phyloP scores from a whole-genome alignment of 2,888 invertebrate genomes.

The Epiblema foenella region DNA sequence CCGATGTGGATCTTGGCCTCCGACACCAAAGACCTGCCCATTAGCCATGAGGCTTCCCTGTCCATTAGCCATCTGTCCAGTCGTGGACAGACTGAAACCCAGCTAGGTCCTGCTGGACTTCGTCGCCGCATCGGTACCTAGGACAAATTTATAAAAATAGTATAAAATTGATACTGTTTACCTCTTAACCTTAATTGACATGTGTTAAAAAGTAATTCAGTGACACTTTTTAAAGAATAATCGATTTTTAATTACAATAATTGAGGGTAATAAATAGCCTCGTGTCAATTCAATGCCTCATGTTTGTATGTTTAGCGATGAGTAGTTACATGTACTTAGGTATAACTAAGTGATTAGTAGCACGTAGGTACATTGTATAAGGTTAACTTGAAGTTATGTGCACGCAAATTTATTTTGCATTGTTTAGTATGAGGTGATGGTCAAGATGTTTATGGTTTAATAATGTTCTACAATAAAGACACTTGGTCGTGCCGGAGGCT shows the following conservation, averaged over 20 bases:
- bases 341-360: not conserved
- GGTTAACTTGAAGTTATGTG: constrained; percentile 1
- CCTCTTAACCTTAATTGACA: not conserved
- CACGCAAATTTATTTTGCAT: constrained; percentile 14
- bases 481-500: no score
- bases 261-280: not conserved
- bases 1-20: no score
- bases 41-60: no score
- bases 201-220: not conserved
- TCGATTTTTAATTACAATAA: not conserved
- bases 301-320: not conserved
- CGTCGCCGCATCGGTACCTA: no score
- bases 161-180: not conserved
- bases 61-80: no score
- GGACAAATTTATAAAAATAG: no score
- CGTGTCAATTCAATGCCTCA: constrained; percentile 15
- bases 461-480: no score
- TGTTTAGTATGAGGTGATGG: not conserved
- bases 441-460: no score
- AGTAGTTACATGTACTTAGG: not conserved
- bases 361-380: not conserved
- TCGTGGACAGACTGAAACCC: no score
- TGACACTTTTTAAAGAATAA: no score
- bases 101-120: no score
- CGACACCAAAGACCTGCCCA: no score